Evolutionary conservation across 2,888 invertebrate genomes (phyloP), one percentile per base, ranked within the genome.

Genomic region (Brachylomia viminalis): DNA sequence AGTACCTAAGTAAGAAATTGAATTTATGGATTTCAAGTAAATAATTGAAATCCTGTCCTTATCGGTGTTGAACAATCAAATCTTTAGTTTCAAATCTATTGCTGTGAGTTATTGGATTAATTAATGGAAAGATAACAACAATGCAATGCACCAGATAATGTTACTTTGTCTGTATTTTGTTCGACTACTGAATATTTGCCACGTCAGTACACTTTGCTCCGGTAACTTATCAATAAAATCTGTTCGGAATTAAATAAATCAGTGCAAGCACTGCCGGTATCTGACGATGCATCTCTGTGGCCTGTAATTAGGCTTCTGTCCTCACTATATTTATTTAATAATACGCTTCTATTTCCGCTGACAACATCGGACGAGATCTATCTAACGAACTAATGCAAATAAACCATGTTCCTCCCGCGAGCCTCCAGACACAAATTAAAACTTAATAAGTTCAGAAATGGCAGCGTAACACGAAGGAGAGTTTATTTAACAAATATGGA

Each of bases 291-390:
- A 92, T 92, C 91, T 90, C 79, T 61, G 64, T 72, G 77, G 66
- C 72, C 88, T 89, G 86, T 92, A 92, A 93, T 92, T 92, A 92
- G 91, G 88, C 78, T 77, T 84, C 80, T 66, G 72, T 77, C 78
- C 65, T 79, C 71, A 82, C 79, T 85, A 80, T 82, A 87, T 90
- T 87, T 90, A 92, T 92, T 90, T 93, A 93, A 92, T 92, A 92
- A 91, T 88, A 93, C 85, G 83, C 87, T 83, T 81, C 86, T 80
- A 87, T 89, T 92, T 92, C 91, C 92, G 90, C 87, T 88, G 90
- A 90, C 90, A 90, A 87, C 89, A 87, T 87, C 89, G 66, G 73
- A 74, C 59, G 71, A 86, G 84, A 89, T 86, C 82, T 80, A 86
- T 89, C 86, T 82, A 67, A 66, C 47, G 74, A 80, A 84, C 85